phyloP scores from a whole-genome alignment of 2,797 vertebrate species.

The Alosa sapidissima region DNA sequence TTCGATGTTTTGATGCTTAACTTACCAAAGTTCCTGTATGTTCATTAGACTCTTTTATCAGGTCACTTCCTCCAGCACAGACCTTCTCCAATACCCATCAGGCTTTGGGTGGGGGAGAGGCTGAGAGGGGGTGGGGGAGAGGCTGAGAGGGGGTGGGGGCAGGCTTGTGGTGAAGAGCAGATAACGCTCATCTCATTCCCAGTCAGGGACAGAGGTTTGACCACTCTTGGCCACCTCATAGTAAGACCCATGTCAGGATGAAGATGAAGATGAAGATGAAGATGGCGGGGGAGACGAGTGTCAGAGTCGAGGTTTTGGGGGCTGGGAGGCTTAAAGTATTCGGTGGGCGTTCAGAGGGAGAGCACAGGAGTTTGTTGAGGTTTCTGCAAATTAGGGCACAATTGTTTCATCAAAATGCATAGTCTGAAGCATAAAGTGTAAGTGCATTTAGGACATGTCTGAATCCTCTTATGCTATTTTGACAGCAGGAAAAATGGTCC shows the following conservation, averaged over 20 bases:
- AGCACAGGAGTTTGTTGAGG: background rate
- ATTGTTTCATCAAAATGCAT: too few relatives aligned
- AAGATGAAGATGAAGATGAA: constrained; percentile 26
- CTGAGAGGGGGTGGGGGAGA: constrained; percentile 55
- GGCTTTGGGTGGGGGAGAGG: constrained; percentile 63
- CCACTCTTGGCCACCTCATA: constrained; percentile 39
- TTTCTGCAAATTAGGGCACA: background rate
- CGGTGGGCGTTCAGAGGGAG: background rate
- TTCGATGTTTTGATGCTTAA: constrained; percentile 89
- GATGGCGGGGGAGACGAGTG: constrained; percentile 50
- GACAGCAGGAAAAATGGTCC: too few relatives aligned
- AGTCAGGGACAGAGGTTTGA: constrained; percentile 40
- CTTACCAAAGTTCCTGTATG: constrained; percentile 87
- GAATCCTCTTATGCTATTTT: too few relatives aligned
- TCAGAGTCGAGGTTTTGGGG: background rate
- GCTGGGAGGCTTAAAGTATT: background rate
- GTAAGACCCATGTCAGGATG: constrained; percentile 58
- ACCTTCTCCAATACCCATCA: constrained; percentile 85
- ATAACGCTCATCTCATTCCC: constrained; percentile 69
- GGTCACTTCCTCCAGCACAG: constrained; percentile 52
- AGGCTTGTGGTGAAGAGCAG: constrained; percentile 65
- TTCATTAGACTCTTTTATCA: constrained; percentile 94
- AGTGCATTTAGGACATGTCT: too few relatives aligned
- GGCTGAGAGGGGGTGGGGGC: constrained; percentile 52
- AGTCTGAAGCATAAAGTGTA: too few relatives aligned